Percentiles rank a stretch among this genome's conserved stretches.
These are phyloP conservation scores for Anguilla pacifica DNA, from an alignment of 2,797 vertebrate genomes.

Conservation along the genomic window DNA sequence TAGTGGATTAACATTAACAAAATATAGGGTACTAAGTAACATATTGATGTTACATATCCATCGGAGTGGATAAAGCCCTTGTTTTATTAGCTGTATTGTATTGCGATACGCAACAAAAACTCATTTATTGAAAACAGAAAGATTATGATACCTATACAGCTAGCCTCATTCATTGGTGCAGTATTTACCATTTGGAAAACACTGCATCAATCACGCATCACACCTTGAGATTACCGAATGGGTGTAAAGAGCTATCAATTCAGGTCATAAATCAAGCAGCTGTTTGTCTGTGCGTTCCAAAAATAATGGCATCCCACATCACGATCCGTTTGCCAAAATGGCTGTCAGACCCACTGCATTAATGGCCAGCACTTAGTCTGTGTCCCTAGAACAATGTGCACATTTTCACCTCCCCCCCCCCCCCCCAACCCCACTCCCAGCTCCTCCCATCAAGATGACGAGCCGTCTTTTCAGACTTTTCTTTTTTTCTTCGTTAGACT, in stretches of 20 bases:
- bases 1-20: no score
- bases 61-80: background rate
- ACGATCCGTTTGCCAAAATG: conserved; percentile 37
- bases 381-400: background rate
- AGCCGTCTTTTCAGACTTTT: conserved; percentile 73
- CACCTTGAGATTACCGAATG: background rate
- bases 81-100: background rate
- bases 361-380: background rate
- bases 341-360: conserved; percentile 31
- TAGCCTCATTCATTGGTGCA: conserved; percentile 10
- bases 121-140: conserved; percentile 10
- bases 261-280: conserved; percentile 43
- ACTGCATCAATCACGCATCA: background rate
- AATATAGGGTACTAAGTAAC: no score
- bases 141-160: conserved; percentile 29
- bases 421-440: conserved; percentile 26
- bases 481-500: conserved; percentile 58
- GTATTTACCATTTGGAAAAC: conserved; percentile 23
- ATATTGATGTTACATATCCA: no score
- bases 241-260: conserved; percentile 38
- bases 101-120: background rate
- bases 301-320: conserved; percentile 45
- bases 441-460: conserved; percentile 59
- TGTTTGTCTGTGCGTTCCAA: conserved; percentile 43
- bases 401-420: conserved; percentile 33